Conservation (phyloP, 1,140 invertebrate species). For the Temnothorax curvispinosus region DNA sequence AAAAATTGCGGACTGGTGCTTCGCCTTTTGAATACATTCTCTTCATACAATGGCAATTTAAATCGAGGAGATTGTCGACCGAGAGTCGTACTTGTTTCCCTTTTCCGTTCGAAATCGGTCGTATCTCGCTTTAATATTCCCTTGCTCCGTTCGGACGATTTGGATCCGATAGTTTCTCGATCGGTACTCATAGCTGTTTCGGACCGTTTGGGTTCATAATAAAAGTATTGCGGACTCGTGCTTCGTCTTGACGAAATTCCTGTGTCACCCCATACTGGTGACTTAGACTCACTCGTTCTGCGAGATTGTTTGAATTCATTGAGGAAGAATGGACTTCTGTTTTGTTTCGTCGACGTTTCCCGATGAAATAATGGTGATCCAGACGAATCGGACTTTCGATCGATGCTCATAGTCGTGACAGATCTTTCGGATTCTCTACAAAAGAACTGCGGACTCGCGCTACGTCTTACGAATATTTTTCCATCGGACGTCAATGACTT, state of each 20-base stretch:
- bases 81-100: background rate
- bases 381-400: background rate
- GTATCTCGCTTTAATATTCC: background rate
- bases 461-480: slow-evolving; percentile 26
- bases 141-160: background rate
- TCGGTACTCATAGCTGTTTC: slow-evolving; percentile 4
- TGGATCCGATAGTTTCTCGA: background rate
- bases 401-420: background rate
- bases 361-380: slow-evolving; percentile 7
- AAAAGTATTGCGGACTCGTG: slow-evolving; percentile 1
- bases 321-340: background rate
- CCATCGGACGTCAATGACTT: slow-evolving; percentile 42
- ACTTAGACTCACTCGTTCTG: background rate
- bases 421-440: slow-evolving; percentile 20
- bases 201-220: background rate
- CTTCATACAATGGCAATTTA: background rate
- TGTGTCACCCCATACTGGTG: background rate
- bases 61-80: background rate
- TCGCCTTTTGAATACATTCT: background rate
- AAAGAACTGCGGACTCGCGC: background rate
- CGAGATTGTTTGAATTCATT: background rate
- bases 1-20: slow-evolving; percentile 51
- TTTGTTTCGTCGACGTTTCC: background rate
- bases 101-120: background rate
- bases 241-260: background rate